Evolutionary conservation across 2,113 vertebrate species (phyloP).

Genomic region (Melanerpes formicivorus): DNA sequence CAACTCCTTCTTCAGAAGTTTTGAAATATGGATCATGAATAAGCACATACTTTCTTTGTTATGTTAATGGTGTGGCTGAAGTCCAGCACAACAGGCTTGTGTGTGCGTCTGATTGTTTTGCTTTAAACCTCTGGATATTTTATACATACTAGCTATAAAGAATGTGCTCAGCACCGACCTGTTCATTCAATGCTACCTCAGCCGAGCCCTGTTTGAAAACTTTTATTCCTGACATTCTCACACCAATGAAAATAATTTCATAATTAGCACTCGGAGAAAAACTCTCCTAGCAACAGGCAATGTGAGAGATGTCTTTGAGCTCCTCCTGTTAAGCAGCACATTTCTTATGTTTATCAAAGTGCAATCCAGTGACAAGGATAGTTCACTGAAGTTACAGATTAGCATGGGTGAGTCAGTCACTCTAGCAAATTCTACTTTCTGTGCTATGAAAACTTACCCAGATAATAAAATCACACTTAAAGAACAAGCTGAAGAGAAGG

Average conservation of each 20-base stretch:
- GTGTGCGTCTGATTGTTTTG: neutral
- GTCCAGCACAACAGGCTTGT: neutral
- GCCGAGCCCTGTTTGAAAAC: neutral
- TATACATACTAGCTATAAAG: neutral
- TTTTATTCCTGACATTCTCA: neutral
- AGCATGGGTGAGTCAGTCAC: neutral
- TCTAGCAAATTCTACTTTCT: neutral
- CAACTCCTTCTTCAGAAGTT: slow-evolving; percentile 29
- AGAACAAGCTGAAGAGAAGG: neutral
- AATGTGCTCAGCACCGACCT: neutral
- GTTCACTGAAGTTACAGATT: neutral
- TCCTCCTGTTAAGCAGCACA: neutral
- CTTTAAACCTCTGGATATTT: neutral
- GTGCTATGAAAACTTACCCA: neutral
- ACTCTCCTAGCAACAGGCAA: neutral
- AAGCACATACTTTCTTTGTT: slow-evolving; percentile 55
- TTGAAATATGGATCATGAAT: slow-evolving; percentile 22
- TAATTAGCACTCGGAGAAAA: neutral
- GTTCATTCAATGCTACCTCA: neutral
- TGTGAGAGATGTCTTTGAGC: neutral
- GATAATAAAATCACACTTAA: neutral
- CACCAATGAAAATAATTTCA: neutral
- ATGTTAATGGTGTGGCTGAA: slow-evolving; percentile 44
- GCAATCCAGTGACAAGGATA: neutral
- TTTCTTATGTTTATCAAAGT: neutral